Conservation (phyloP, 1,140 invertebrate species). For the Plodia interpunctella region DNA sequence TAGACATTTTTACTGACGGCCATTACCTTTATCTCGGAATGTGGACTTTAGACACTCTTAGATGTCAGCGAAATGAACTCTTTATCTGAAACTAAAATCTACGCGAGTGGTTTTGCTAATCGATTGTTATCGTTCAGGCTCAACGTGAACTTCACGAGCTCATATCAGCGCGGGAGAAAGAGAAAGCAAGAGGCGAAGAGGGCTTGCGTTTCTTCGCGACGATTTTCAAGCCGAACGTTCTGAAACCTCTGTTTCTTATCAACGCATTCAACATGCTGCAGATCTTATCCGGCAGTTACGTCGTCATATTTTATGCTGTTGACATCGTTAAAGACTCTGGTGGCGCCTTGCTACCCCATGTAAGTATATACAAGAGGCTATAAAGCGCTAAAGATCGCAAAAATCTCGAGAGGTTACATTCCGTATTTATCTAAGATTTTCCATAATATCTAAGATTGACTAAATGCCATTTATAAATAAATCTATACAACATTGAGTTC, state of each 20-base stretch:
- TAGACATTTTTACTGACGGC: too few relatives aligned
- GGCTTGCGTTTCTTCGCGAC: constrained; percentile 71
- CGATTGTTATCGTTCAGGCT: constrained; percentile 51
- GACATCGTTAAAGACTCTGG: constrained; percentile 81
- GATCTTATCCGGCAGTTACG: constrained; percentile 84
- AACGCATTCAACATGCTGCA: constrained; percentile 84
- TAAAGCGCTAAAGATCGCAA: too few relatives aligned
- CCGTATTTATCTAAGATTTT: too few relatives aligned
- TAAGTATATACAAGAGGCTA: constrained; percentile 29
- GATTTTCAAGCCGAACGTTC: constrained; percentile 76
- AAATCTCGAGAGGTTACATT: too few relatives aligned
- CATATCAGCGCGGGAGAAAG: constrained; percentile 70
- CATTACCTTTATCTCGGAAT: too few relatives aligned
- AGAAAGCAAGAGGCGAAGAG: constrained; percentile 66
- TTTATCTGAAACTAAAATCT: too few relatives aligned
- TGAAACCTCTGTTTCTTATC: constrained; percentile 84
- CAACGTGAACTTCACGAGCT: constrained; percentile 78
- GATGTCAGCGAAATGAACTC: too few relatives aligned
- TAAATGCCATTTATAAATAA: too few relatives aligned
- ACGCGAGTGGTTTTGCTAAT: not conserved
- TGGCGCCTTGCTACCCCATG: constrained; percentile 48
- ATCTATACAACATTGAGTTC: not conserved
- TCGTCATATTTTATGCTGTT: constrained; percentile 86
- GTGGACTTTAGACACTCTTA: too few relatives aligned
- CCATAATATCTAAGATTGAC: too few relatives aligned